Evolutionary conservation across 2,888 invertebrate genomes (phyloP).

Genomic region (Malachius bipustulatus): DNA sequence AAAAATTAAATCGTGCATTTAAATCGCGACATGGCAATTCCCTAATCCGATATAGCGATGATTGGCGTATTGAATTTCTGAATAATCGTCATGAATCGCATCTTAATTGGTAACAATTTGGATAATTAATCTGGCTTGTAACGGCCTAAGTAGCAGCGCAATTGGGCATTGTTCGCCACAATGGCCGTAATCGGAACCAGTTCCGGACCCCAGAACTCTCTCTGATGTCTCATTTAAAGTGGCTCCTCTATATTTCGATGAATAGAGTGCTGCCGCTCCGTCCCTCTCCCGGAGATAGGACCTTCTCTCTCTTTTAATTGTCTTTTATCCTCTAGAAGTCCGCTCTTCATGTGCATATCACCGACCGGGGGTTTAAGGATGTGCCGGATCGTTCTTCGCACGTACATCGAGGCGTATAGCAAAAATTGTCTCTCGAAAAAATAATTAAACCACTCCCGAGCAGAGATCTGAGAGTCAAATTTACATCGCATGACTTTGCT

Average conservation of each 20-base stretch:
- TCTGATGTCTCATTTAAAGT: slow-evolving; percentile 35
- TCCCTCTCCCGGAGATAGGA: not conserved
- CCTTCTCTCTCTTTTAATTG: slow-evolving; percentile 3
- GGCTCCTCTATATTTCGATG: slow-evolving; percentile 15
- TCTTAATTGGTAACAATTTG: slow-evolving; percentile 46
- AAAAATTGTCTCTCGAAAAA: too few relatives aligned
- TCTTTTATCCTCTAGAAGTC: too few relatives aligned
- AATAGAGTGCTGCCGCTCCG: not conserved
- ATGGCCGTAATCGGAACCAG: slow-evolving; percentile 38
- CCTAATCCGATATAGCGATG: not conserved
- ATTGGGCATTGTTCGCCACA: slow-evolving; percentile 39
- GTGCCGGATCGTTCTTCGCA: too few relatives aligned
- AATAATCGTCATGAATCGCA: slow-evolving; percentile 40
- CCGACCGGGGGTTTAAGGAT: too few relatives aligned
- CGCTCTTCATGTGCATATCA: too few relatives aligned
- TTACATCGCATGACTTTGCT: too few relatives aligned
- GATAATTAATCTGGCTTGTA: slow-evolving; percentile 39
- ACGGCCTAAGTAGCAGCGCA: slow-evolving; percentile 35
- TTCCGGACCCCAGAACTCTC: slow-evolving; percentile 33
- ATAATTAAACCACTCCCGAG: too few relatives aligned
- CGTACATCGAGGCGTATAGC: too few relatives aligned
- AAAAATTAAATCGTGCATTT: too few relatives aligned
- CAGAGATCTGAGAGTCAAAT: too few relatives aligned
- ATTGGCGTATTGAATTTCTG: slow-evolving; percentile 12
- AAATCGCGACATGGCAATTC: slow-evolving; percentile 4